Conservation (phyloP, 1,140 invertebrate genomes). For the Pogonomyrmex californicus region DNA sequence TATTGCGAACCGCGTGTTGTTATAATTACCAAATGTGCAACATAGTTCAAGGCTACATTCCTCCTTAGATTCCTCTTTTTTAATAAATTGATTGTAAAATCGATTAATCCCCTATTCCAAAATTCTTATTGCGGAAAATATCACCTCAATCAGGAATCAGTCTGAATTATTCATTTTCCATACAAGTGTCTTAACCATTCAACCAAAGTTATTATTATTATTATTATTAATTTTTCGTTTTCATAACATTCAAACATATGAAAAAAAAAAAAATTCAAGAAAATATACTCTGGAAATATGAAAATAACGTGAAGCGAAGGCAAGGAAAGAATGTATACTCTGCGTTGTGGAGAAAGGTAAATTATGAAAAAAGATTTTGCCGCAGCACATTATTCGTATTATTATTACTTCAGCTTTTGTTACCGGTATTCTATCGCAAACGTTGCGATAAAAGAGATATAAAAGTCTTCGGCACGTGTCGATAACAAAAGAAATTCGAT, state of each 20-base stretch:
- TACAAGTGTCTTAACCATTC: too few species aligned
- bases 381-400: slow-evolving; percentile 1
- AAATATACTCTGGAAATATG: neutral
- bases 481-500: slow-evolving; percentile 24
- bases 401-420: slow-evolving; percentile 31
- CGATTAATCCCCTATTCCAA: too few species aligned
- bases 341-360: neutral
- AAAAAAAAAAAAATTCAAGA: neutral
- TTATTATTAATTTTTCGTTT: neutral
- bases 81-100: too few species aligned
- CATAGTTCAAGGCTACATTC: too few species aligned
- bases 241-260: neutral
- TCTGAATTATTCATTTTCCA: too few species aligned
- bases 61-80: too few species aligned
- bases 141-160: too few species aligned
- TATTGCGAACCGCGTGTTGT: too few species aligned
- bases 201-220: too few species aligned
- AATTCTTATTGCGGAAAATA: too few species aligned
- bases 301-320: neutral
- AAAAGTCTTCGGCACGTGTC: slow-evolving; percentile 7
- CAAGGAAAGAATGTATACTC: neutral
- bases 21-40: too few species aligned
- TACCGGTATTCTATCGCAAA: neutral
- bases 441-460: slow-evolving; percentile 2
- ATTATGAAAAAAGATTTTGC: neutral